Conservation (phyloP, 92 coral and sea anemone species). For the Palythoa heliodiscus region DNA sequence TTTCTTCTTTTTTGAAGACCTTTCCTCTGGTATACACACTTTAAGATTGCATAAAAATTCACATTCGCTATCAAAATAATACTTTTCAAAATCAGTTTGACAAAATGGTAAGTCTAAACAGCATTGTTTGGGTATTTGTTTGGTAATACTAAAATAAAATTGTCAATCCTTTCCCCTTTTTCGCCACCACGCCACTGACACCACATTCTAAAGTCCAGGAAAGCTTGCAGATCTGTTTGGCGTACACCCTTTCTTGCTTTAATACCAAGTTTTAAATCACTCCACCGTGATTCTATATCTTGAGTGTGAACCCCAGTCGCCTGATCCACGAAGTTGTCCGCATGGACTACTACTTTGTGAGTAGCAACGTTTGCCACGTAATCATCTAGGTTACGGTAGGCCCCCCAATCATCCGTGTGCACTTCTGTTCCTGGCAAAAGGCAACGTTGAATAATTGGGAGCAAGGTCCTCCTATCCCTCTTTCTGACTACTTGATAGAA, state of each 20-base stretch:
- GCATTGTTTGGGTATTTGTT: not conserved
- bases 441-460: not conserved
- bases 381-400: not conserved
- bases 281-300: slow-evolving; percentile 37
- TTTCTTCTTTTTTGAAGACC: no score
- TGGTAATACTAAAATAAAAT: not conserved
- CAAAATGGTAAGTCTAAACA: not conserved
- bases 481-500: not conserved
- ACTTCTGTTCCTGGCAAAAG: not conserved
- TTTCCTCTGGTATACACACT: no score
- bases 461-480: not conserved
- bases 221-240: slow-evolving; percentile 20
- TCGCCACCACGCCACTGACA: slow-evolving; percentile 35
- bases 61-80: no score
- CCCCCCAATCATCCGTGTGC: not conserved
- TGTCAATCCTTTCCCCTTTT: not conserved
- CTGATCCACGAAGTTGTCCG: slow-evolving; percentile 40
- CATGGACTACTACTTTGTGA: slow-evolving; percentile 27
- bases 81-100: no score
- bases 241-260: slow-evolving; percentile 28
- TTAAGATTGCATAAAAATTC: no score
- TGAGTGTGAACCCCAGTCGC: slow-evolving; percentile 40
- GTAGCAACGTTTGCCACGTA: not conserved
- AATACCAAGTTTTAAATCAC: slow-evolving; percentile 2
- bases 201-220: slow-evolving; percentile 46